Base-by-base conservation (phyloP, 2,797 vertebrate species). In the Intellagama lesueurii region DNA sequence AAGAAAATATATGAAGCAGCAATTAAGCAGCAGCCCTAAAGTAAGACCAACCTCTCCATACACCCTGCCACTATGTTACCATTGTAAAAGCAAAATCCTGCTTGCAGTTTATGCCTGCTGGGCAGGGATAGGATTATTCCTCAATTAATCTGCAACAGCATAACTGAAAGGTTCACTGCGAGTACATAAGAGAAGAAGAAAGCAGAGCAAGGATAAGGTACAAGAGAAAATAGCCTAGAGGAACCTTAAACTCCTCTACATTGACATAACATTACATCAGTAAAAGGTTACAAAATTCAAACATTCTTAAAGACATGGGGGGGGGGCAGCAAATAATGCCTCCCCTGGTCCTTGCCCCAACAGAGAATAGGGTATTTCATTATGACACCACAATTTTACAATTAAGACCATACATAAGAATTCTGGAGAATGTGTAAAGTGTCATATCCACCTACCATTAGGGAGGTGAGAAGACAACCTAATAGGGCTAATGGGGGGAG, bases 1-100 rank as follows among this genome's bases (percentile, higher is more conserved):
- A 91, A 83, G 83, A 85, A 89, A 89, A 89, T 81, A 89, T 60
- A 75, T n/a, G 49, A 72, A 75, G 77, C 11, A 66, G 4, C 56
- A 75, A 85, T 66, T 81, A 79, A 81, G 77, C 68, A 80, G 64
- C 19, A 89, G 68, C 28, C 83, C 28, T 64, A 14, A 35, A 89
- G 49, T 70, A 84, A 69, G 24, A 78, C n/a, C 16, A 85, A 72
- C 16, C 17, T 56, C 56, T 79, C 64, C 56, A n/a, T 85, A 56
- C 16, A 89, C 40, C 32, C 32, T 82, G 35, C 8, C 52, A 81
- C 44, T 52, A 30, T 66, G 16, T 24, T 56, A 17, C 81, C 11
- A 68, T 35, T 64, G 26, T 16, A 44, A 79, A 19, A 79, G 35
- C 22, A 26, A 56, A 56, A 44, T 24, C 26, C 11, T 75, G 47